Evolutionary conservation across 1,140 invertebrate species (phyloP), one percentile per base, ranked within the genome.

Genomic region (Chironomus tepperi): DNA sequence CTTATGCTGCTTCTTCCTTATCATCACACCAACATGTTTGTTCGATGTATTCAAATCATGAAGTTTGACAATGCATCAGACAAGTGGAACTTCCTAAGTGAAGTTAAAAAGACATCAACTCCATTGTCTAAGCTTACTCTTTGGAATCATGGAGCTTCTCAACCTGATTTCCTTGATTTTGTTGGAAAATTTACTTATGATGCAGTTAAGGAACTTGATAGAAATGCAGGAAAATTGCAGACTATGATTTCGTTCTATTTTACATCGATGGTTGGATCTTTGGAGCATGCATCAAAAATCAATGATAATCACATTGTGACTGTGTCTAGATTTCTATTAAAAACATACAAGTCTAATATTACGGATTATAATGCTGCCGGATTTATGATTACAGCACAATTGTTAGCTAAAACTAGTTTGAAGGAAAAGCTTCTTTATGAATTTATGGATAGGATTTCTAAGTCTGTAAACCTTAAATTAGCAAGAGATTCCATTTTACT

Each of bases 1-100:
- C 83, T 98, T 76, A 84, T 89, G 76, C 84, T 93, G 64, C 90
- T 94, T 74, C 80, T 98, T 65, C 96, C 97, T 0, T 98, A 96
- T 80, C 94, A 97, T 83, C 92, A 96, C 78, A 94, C 93, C 16
- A 90, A 90, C 76, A 90, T 93, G 73, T 98, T 98, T 85, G 87
- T 92, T 0, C 86, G 93, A 78, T 87, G 93, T 74, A 79, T 97
- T 8, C 93, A 96, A 82, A 82, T 95, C 1, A 81, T 95, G 75
- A 84, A 89, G 72, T 79, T 96, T 12, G 85, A 86, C 43, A 82
- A 87, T 24, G 77, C 79, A 2, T 83, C 83, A 43, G 87, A 88
- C 72, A 88, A 88, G 75, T 97, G 94, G 93, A 83, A 87, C 77
- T 97, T 93, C 91, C 80, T 97, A 12, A 80, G 85, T 19, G 81